Evolutionary conservation across 2,888 invertebrate species (phyloP), one percentile per base, ranked within the genome.

Genomic region (Lasioglossum zephyrum): DNA sequence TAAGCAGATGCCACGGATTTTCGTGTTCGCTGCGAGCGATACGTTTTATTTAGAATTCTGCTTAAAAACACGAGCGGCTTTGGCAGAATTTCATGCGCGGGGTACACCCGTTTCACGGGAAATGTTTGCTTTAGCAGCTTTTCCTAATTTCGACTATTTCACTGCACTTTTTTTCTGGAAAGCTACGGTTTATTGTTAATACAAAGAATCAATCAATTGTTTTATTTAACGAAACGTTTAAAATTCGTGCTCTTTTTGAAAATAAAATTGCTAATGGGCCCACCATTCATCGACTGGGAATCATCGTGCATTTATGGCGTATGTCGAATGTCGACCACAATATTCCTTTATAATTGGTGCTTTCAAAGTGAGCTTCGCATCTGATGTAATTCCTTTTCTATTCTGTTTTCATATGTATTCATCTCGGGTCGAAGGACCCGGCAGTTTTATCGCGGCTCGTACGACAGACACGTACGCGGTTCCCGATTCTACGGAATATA

Each of bases 281-380:
- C 18, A 18, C 8, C 6, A 6, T 22, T 53, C 53, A 22, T 53
- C 22, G 53, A 53, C 22, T 22, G 22, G 8, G 8, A 5, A 49
- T 18, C 18, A 22, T 22, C 9, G 22, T 22, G 53, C 22, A 22
- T 22, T 53, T 22, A 22, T 22, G 53, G 53, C 8, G 2, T 22
- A 2, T 53, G 22, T 11, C 11, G 44, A 44, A 44, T 44, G 11
- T 44, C 36, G 78, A 41, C 47, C 47, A 69, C 66, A 36, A 53
- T 36, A 73, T 66, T 22, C 31, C 18, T 41, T 13, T 74, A 82
- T 82, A 77, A 84, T 77, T 74, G 74, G 74, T 49, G 77, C 60
- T 74, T 22, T 9, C 18, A 22, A 8, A 8, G 53, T 2, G 3
- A 22, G 53, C 8, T 53, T 82, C 66, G 77, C 73, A 73, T 74